Evolutionary conservation across 2,797 vertebrate genomes (phyloP).

Genomic region (Delichon dasypus): DNA sequence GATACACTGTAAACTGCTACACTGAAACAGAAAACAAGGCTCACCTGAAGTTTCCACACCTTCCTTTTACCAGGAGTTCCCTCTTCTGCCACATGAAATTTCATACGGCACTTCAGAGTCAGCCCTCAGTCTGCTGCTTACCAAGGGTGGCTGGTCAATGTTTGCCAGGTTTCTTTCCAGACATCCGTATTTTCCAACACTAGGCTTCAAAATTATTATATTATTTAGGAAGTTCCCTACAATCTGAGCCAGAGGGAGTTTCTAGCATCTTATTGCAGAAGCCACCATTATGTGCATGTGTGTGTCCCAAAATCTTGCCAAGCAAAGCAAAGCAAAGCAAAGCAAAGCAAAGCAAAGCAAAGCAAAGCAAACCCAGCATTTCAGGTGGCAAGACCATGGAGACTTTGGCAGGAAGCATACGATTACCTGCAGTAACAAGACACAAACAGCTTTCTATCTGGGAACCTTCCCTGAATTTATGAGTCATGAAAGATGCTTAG

Average conservation of each 20-base stretch:
- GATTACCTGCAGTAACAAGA: background rate
- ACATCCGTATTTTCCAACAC: background rate
- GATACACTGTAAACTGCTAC: background rate
- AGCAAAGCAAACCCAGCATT: rapidly evolving
- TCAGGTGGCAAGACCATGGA: background rate
- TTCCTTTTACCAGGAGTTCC: background rate
- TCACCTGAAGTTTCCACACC: background rate
- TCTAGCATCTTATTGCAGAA: background rate
- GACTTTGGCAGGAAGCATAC: rapidly evolving
- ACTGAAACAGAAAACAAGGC: background rate
- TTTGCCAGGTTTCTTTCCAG: background rate
- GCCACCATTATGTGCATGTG: background rate
- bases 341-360: background rate
- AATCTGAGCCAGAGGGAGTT: background rate
- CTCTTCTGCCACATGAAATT: background rate
- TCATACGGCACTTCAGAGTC: rapidly evolving
- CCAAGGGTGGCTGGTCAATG: rapidly evolving
- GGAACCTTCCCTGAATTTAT: background rate
- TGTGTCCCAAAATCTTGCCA: background rate
- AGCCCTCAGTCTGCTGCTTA: background rate
- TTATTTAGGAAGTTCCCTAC: background rate
- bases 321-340: background rate
- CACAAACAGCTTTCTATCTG: background rate
- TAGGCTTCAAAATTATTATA: background rate
- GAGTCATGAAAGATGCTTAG: background rate